A percentile compares a stretch with the other conserved stretches of the same genome.
phyloP scores from a whole-genome alignment of 2,797 vertebrate species.

The Rhyacichthys aspro region DNA sequence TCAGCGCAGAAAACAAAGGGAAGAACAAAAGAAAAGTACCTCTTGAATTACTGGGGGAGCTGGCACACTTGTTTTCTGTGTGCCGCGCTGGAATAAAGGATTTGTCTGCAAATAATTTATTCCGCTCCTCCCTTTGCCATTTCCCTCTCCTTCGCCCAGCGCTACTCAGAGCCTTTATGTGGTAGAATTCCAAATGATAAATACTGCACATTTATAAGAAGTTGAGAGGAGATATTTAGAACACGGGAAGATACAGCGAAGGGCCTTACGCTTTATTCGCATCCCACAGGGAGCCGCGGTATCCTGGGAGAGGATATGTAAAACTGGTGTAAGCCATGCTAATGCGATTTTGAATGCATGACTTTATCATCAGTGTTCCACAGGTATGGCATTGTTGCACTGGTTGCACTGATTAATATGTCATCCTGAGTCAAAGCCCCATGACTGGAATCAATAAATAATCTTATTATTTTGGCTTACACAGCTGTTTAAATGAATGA shows the following conservation, averaged over 20 bases:
- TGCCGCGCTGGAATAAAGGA: slow-evolving; percentile 74
- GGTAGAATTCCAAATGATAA: slow-evolving; percentile 77
- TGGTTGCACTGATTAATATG: slow-evolving; percentile 34
- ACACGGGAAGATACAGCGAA: slow-evolving; percentile 58
- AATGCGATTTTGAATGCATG: slow-evolving; percentile 65
- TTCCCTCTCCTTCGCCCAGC: slow-evolving; percentile 66
- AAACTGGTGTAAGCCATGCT: slow-evolving; percentile 69
- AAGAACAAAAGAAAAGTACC: slow-evolving; percentile 80
- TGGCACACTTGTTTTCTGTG: slow-evolving; percentile 80
- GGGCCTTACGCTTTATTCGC: slow-evolving; percentile 65
- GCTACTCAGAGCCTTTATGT: slow-evolving; percentile 68
- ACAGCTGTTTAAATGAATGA: slow-evolving; percentile 25
- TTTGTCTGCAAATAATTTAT: slow-evolving; percentile 79
- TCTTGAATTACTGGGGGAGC: slow-evolving; percentile 82
- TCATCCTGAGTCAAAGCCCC: slow-evolving; percentile 32
- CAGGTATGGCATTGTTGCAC: slow-evolving; percentile 45
- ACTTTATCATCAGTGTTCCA: slow-evolving; percentile 58
- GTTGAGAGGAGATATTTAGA: slow-evolving; percentile 74
- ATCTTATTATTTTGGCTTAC: slow-evolving; percentile 32
- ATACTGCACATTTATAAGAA: slow-evolving; percentile 77
- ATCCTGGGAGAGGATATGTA: slow-evolving; percentile 68
- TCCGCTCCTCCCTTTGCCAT: slow-evolving; percentile 70
- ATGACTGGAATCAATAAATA: slow-evolving; percentile 48
- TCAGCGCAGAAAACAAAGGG: slow-evolving; percentile 72
- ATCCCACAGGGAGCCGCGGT: slow-evolving; percentile 49